phyloP scores from a whole-genome alignment of 2,888 invertebrate species.

The Tromatobia lineatoria region DNA sequence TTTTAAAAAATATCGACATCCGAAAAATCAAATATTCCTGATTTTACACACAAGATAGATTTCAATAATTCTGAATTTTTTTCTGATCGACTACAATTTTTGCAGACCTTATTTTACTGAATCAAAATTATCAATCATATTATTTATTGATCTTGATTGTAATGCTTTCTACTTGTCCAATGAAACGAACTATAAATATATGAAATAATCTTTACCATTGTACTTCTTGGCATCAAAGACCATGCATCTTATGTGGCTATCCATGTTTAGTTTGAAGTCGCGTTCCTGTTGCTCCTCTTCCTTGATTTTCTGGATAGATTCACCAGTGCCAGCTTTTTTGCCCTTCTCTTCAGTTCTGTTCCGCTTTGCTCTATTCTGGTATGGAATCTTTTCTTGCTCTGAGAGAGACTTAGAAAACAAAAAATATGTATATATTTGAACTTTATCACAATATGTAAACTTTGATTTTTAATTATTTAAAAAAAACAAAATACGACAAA shows the following conservation, averaged over 20 bases:
- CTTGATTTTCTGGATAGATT: slow-evolving; percentile 72
- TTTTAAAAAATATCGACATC: no score
- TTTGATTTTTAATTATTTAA: no score
- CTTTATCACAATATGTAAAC: no score
- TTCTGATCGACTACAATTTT: no score
- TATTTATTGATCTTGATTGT: no score
- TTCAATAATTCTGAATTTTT: no score
- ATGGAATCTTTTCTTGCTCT: slow-evolving; percentile 72
- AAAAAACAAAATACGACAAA: background rate
- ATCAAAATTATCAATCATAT: no score
- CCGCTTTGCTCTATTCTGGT: slow-evolving; percentile 77
- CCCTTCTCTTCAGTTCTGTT: slow-evolving; percentile 66
- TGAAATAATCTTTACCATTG: slow-evolving; percentile 66
- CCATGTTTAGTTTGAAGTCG: slow-evolving; percentile 75
- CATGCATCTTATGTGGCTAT: slow-evolving; percentile 71
- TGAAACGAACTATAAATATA: background rate
- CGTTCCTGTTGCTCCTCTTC: slow-evolving; percentile 63
- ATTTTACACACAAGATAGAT: background rate
- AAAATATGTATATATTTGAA: no score
- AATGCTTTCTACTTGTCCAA: no score
- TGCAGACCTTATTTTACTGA: no score
- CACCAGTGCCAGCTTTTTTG: slow-evolving; percentile 80
- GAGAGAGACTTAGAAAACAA: slow-evolving; percentile 73
- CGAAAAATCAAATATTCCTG: no score
- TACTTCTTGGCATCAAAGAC: slow-evolving; percentile 66